A percentile compares a stretch with the other conserved stretches of the same genome.
Evolutionary conservation across 64 coral and sea anemone genomes (phyloP).

Genomic region (Montipora efflorescens): DNA sequence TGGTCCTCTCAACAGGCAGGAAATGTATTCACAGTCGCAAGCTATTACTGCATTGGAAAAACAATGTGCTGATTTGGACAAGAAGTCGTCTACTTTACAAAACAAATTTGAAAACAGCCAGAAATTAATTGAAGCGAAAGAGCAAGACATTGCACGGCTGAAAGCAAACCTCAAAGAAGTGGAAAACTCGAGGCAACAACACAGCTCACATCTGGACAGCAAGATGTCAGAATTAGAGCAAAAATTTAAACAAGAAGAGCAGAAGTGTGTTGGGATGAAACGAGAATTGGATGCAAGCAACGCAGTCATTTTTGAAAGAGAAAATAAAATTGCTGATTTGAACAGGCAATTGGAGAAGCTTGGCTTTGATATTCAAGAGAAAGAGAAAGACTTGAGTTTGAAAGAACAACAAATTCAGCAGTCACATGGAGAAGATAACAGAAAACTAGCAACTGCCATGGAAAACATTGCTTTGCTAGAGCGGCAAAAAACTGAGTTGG

Average conservation of each 20-base stretch:
- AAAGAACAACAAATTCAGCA: slow-evolving; percentile 23
- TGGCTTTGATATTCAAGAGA: slow-evolving; percentile 39
- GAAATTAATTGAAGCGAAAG: slow-evolving; percentile 63
- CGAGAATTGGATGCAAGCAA: slow-evolving; percentile 62
- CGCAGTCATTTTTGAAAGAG: slow-evolving; percentile 50
- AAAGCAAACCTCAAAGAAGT: slow-evolving; percentile 60
- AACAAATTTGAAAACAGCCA: slow-evolving; percentile 69
- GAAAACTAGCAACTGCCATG: not conserved
- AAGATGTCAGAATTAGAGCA: slow-evolving; percentile 58
- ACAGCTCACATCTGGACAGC: slow-evolving; percentile 58
- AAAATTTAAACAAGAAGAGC: slow-evolving; percentile 44
- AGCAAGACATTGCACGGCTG: slow-evolving; percentile 62
- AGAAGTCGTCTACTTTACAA: slow-evolving; percentile 21
- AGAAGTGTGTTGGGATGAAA: slow-evolving; percentile 52
- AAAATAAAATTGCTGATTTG: slow-evolving; percentile 57
- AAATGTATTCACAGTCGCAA: slow-evolving; percentile 79
- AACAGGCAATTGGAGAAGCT: slow-evolving; percentile 56
- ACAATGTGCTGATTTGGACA: slow-evolving; percentile 61
- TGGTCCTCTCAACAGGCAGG: slow-evolving; percentile 56
- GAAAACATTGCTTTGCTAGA: slow-evolving; percentile 45
- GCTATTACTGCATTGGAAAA: slow-evolving; percentile 69
- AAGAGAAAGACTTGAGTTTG: slow-evolving; percentile 38
- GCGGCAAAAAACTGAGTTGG: slow-evolving; percentile 63
- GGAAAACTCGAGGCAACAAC: slow-evolving; percentile 60
- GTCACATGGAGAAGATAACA: slow-evolving; percentile 1